These are phyloP conservation scores for Rhinogobius similis DNA, from an alignment of 2,113 vertebrate species.

Conservation along the genomic window DNA sequence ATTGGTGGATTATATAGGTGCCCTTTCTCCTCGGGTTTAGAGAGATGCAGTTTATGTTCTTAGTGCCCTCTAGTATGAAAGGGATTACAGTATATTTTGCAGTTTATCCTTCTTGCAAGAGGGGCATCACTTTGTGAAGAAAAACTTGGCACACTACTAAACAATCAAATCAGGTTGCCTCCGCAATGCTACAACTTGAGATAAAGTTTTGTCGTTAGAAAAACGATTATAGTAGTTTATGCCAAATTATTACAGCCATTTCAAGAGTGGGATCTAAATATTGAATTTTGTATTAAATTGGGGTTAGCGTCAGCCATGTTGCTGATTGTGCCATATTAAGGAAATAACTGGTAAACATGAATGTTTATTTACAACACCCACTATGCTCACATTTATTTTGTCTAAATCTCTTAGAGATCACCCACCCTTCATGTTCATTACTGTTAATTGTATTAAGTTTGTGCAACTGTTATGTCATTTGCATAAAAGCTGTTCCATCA, in stretches of 20 bases:
- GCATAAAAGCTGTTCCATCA: conserved; percentile 82
- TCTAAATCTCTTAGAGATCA: conserved; percentile 67
- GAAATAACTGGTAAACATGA: conserved; percentile 63
- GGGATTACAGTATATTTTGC: conserved; percentile 44
- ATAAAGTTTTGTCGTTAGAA: conserved; percentile 9
- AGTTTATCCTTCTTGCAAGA: conserved; percentile 32
- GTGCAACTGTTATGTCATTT: conserved; percentile 78
- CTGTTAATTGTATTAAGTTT: conserved; percentile 76
- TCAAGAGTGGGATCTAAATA: conserved; percentile 22
- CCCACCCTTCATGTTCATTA: conserved; percentile 76
- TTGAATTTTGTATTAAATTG: conserved; percentile 15
- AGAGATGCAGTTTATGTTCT: conserved; percentile 31
- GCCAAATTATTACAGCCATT: conserved; percentile 39
- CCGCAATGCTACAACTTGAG: conserved; percentile 45
- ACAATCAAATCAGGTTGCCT: conserved; percentile 52
- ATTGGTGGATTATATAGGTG: conserved; percentile 47
- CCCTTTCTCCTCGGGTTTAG: conserved; percentile 58
- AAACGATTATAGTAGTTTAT: conserved; percentile 54
- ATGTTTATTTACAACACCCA: conserved; percentile 75
- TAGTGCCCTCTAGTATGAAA: conserved; percentile 37
- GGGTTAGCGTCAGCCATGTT: conserved; percentile 59
- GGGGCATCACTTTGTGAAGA: conserved; percentile 52
- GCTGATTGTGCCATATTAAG: conserved; percentile 77
- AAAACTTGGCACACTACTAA: conserved; percentile 63
- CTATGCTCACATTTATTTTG: conserved; percentile 64